These are phyloP conservation scores for Onychomys arenicola DNA, from an alignment of 2,797 vertebrate genomes.

Conservation along the genomic window DNA sequence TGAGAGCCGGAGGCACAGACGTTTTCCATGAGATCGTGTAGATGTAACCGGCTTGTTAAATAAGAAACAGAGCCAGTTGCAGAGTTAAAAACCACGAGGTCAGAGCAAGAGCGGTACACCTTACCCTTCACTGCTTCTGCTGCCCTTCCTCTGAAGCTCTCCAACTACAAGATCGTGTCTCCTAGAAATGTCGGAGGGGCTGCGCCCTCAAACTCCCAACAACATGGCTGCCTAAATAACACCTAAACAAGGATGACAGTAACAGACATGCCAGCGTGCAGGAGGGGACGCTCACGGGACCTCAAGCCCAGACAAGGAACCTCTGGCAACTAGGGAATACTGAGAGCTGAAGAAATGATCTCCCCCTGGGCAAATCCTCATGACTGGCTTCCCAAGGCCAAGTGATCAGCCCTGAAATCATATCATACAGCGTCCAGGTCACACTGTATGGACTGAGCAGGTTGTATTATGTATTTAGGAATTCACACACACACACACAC, in stretches of 20 bases:
- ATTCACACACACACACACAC: background rate
- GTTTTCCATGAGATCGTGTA: background rate
- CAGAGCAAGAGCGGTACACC: no score
- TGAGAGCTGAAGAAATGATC: background rate
- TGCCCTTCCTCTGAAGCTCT: no score
- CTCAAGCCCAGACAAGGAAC: background rate
- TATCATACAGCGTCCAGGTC: background rate
- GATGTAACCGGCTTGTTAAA: no score
- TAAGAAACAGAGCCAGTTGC: no score
- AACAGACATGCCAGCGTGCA: no score
- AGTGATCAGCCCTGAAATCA: background rate
- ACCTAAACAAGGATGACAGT: background rate
- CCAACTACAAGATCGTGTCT: background rate
- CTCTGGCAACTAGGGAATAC: no score
- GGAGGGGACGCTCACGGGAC: background rate
- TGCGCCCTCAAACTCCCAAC: background rate
- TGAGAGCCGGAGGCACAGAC: no score
- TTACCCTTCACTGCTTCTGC: no score
- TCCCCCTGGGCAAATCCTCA: background rate
- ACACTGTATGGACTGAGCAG: background rate
- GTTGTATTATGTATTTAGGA: background rate
- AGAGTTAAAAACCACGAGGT: no score
- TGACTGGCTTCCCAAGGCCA: background rate
- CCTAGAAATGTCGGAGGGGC: background rate
- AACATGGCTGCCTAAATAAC: background rate